Conservation (phyloP, 2,888 invertebrate species). For the Drymonia ruficornis region DNA sequence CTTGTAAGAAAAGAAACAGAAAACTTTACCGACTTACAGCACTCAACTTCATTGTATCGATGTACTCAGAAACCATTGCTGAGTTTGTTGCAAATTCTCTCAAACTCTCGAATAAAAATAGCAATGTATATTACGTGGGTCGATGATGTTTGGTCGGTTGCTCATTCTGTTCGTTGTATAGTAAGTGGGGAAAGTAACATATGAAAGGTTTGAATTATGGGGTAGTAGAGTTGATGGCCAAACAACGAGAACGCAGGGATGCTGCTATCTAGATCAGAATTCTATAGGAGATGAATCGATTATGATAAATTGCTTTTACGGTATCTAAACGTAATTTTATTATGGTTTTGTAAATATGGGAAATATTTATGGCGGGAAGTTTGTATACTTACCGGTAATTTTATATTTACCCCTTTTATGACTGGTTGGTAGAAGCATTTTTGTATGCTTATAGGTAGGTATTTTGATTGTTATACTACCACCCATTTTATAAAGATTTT, state of each 20-base stretch:
- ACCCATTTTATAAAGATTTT: no score
- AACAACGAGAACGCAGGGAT: background rate
- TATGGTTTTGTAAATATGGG: background rate
- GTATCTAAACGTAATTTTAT: background rate
- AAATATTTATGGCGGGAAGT: background rate
- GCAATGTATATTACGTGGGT: background rate
- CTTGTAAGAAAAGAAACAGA: conserved; percentile 17
- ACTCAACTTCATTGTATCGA: background rate
- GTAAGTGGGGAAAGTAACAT: background rate
- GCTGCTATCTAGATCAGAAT: conserved; percentile 1
- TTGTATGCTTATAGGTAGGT: no score
- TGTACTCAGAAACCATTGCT: conserved; percentile 1
- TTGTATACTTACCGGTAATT: no score
- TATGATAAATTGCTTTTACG: conserved; percentile 1
- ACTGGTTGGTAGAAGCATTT: no score
- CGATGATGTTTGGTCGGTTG: background rate
- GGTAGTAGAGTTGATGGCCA: background rate
- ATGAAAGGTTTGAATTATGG: conserved; percentile 8
- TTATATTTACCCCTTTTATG: no score
- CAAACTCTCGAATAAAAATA: background rate
- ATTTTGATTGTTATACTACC: no score
- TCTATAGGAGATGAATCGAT: background rate
- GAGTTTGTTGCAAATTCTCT: background rate
- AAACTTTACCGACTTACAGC: conserved; percentile 6
- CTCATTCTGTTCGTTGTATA: background rate